Conservation (phyloP, 2,113 vertebrate genomes). For the Myanophis thanlyinensis region DNA sequence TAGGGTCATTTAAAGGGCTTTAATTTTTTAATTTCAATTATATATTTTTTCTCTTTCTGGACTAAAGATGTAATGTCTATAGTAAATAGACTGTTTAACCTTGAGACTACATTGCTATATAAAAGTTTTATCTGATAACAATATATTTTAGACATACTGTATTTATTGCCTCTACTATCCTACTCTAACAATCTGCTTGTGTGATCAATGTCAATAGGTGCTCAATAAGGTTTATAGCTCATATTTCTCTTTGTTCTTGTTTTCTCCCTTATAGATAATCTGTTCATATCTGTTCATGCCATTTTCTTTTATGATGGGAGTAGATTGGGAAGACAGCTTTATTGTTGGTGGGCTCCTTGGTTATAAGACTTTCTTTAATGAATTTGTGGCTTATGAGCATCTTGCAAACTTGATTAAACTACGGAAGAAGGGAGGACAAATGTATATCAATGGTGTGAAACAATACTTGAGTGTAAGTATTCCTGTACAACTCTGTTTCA, state of each 20-base stretch:
- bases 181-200: neutral
- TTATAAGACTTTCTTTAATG: slow-evolving; percentile 88
- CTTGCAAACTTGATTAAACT: slow-evolving; percentile 76
- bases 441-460: slow-evolving; percentile 78
- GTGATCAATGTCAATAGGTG: neutral
- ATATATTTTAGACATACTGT: neutral
- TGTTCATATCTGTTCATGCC: slow-evolving; percentile 89
- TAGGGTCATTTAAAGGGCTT: neutral
- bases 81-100: neutral
- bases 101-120: neutral
- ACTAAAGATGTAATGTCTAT: neutral
- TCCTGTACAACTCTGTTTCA: neutral
- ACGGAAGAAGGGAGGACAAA: slow-evolving; percentile 73
- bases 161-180: neutral
- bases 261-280: slow-evolving; percentile 71
- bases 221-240: neutral
- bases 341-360: slow-evolving; percentile 84
- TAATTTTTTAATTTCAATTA: neutral
- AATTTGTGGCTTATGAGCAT: slow-evolving; percentile 85
- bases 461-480: slow-evolving; percentile 81
- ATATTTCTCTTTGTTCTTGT: neutral
- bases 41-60: neutral
- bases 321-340: slow-evolving; percentile 89
- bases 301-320: slow-evolving; percentile 88
- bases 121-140: neutral